phyloP scores from a whole-genome alignment of 2,888 invertebrate genomes.

The Carpatolechia fugitivella region DNA sequence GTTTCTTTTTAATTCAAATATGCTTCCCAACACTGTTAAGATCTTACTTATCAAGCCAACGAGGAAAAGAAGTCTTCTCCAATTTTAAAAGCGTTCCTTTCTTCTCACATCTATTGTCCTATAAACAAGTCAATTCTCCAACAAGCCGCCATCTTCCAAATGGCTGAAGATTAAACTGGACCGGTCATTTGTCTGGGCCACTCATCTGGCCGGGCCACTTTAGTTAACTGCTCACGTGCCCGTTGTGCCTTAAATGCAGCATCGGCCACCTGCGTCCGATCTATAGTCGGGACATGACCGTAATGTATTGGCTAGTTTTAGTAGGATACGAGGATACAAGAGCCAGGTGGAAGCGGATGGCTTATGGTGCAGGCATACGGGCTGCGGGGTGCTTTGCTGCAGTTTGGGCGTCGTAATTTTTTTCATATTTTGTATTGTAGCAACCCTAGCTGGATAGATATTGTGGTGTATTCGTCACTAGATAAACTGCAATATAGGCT shows the following conservation, averaged over 20 bases:
- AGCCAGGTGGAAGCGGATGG: not conserved
- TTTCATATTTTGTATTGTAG: too few species aligned
- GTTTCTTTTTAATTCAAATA: too few species aligned
- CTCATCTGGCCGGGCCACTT: slow-evolving; percentile 36
- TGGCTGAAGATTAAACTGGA: not conserved
- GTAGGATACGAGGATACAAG: not conserved
- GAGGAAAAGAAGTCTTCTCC: not conserved
- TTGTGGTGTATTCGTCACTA: too few species aligned
- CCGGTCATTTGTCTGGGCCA: slow-evolving; percentile 11
- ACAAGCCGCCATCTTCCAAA: slow-evolving; percentile 2
- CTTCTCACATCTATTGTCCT: not conserved
- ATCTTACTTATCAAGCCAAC: too few species aligned
- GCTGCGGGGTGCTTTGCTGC: not conserved
- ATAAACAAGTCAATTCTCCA: not conserved
- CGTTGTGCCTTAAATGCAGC: slow-evolving; percentile 39
- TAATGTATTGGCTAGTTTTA: slow-evolving; percentile 44
- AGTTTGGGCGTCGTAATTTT: too few species aligned
- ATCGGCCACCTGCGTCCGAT: slow-evolving; percentile 56
- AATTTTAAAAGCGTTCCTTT: not conserved
- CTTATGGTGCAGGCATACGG: not conserved
- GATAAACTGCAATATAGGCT: too few species aligned
- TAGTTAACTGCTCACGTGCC: slow-evolving; percentile 50
- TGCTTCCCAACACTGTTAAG: too few species aligned
- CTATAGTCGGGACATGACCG: slow-evolving; percentile 55
- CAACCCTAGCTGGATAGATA: too few species aligned